Evolutionary conservation across 2,797 vertebrate genomes (phyloP).

Genomic region (Bradypus variegatus): DNA sequence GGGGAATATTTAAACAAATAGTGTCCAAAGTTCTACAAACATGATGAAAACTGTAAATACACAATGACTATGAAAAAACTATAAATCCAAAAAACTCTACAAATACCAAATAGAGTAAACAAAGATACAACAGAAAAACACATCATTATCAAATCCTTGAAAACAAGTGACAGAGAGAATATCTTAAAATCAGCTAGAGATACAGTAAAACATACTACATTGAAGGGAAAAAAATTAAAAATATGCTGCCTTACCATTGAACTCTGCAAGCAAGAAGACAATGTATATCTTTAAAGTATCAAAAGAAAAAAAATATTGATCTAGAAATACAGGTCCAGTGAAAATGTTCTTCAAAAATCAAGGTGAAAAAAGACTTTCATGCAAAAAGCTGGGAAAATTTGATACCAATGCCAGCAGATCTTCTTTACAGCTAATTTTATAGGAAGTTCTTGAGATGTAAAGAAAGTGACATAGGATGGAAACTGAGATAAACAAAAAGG

Average conservation of each 20-base stretch:
- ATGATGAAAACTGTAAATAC: background rate
- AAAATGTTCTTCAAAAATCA: background rate
- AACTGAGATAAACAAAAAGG: background rate
- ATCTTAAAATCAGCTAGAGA: background rate
- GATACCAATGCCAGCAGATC: background rate
- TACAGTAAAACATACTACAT: background rate
- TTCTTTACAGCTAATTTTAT: background rate
- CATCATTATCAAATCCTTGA: background rate
- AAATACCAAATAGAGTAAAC: background rate
- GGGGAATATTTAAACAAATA: background rate
- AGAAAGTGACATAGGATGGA: background rate
- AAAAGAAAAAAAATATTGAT: background rate
- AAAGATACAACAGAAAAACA: background rate
- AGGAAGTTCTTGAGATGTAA: background rate
- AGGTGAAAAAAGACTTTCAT: background rate
- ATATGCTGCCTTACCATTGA: background rate
- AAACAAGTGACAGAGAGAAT: background rate
- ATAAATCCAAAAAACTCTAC: background rate
- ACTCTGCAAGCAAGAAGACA: background rate
- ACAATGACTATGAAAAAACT: background rate
- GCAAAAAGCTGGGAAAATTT: background rate
- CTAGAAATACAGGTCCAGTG: background rate
- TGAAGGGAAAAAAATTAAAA: background rate
- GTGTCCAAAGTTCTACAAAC: background rate
- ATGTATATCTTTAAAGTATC: background rate